Evolutionary conservation across 2,797 vertebrate genomes (phyloP), one percentile per base, ranked within the genome.

Genomic region (Fratercula arctica): DNA sequence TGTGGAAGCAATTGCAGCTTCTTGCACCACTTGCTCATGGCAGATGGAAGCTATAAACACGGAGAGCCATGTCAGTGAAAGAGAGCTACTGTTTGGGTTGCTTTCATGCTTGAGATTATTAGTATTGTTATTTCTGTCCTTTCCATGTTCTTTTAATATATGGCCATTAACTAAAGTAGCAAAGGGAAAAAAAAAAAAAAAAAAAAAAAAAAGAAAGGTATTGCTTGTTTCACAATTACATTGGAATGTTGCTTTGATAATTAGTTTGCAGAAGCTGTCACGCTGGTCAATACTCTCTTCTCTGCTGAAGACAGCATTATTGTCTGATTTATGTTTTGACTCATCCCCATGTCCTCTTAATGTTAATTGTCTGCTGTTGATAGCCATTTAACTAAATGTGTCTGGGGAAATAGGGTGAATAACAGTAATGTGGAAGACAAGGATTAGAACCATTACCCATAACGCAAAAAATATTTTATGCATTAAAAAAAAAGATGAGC

Each of bases 291-390:
- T 97, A 96, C 18, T 46, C 74, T 91, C 73, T 87, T 86, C 95
- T 85, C 80, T 95, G 96, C 96, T 96, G 94, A 97, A 96, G 91
- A 90, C 96, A 95, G 90, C 67, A 74, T 96, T 96, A 96, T 90
- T 95, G 88, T 79, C 93, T 97, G 94, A 97, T 98, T 97, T 97
- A 97, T 96, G 85, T 94, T 97, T 97, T 95, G 73, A 95, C 83
- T 97, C 92, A 95, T 96, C 67, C 67, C 61, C 92, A 86, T 95
- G 89, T 96, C 96, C 91, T 60, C 43, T 92, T 91, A 87, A 87
- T 4, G 39, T 94, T 97, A 97, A 97, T 97, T 4, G 63, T 93
- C 86, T 92, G 80, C 61, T 90, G 86, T 91, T 97, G 96, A 97
- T 95, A 95, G 87, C 92, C 80, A 77, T 97, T 97, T 97, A 97